Conservation (phyloP, 1,140 invertebrate genomes). For the Steinernema khuongi region DNA sequence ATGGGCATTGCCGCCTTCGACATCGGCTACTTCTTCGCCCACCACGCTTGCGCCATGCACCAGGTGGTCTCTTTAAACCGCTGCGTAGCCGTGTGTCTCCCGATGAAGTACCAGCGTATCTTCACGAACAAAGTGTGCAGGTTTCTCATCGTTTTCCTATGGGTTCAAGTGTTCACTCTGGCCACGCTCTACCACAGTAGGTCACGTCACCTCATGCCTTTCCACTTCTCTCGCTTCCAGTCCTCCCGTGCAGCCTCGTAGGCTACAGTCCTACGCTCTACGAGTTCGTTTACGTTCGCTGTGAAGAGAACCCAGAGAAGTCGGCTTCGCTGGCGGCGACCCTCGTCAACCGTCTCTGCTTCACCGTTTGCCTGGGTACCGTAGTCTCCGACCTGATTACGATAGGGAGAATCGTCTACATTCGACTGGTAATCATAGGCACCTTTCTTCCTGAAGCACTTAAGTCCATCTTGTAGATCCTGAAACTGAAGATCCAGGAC, state of each 20-base stretch:
- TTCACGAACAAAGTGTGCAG: neutral
- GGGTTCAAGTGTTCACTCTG: neutral
- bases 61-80: neutral
- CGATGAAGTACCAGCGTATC: neutral
- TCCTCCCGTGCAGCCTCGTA: neutral
- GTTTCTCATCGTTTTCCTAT: neutral
- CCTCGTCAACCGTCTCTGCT: neutral
- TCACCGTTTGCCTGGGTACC: neutral
- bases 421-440: neutral
- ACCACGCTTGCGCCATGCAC: conserved; percentile 2
- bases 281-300: neutral
- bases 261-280: neutral
- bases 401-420: neutral
- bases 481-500: neutral
- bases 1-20: conserved; percentile 2
- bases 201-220: neutral
- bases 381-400: neutral
- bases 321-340: neutral
- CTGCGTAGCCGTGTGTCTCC: conserved; percentile 4
- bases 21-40: conserved; percentile 9
- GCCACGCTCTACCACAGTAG: neutral
- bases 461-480: neutral
- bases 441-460: neutral
- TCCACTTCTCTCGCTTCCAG: neutral
- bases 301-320: neutral